A percentile compares a stretch with the other conserved stretches of the same genome.
Evolutionary conservation across 2,888 invertebrate species (phyloP).

Genomic region (Apoderus coryli): DNA sequence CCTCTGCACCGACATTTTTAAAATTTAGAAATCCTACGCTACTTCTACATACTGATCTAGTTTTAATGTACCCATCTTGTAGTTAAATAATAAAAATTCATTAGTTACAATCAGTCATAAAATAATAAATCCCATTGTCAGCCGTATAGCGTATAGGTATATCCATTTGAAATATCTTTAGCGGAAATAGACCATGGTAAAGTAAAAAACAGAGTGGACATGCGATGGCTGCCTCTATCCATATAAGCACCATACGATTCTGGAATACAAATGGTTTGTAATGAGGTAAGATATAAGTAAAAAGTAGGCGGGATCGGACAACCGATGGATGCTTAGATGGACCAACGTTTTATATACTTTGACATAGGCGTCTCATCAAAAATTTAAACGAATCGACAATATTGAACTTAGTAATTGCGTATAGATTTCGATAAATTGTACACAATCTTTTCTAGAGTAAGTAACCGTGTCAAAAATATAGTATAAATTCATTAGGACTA

Average conservation of each 20-base stretch:
- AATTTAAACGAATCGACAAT: too few species aligned
- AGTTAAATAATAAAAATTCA: too few species aligned
- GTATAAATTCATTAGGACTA: too few species aligned
- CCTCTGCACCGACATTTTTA: too few species aligned
- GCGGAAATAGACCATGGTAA: constrained; percentile 30
- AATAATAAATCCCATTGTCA: constrained; percentile 28
- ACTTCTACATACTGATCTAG: too few species aligned
- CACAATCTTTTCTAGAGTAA: too few species aligned
- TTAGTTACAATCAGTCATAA: constrained; percentile 27
- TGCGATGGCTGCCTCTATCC: constrained; percentile 31
- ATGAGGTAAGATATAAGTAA: constrained; percentile 31
- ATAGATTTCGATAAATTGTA: too few species aligned
- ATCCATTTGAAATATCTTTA: constrained; percentile 29
- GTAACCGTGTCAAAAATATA: too few species aligned
- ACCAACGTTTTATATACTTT: constrained; percentile 12
- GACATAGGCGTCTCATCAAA: too few species aligned
- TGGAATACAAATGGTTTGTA: constrained; percentile 32
- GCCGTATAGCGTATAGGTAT: constrained; percentile 22
- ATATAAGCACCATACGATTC: constrained; percentile 31
- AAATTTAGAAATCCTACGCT: too few species aligned
- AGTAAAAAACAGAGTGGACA: constrained; percentile 29
- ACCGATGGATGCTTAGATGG: constrained; percentile 15
- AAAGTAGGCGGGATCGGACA: constrained; percentile 29
- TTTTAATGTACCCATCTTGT: too few species aligned
- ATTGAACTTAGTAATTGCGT: too few species aligned